A percentile compares a stretch with the other conserved stretches of the same genome.
These are phyloP conservation scores for Aspidoscelis tigris DNA, from an alignment of 2,113 vertebrate species.

Conservation along the genomic window DNA sequence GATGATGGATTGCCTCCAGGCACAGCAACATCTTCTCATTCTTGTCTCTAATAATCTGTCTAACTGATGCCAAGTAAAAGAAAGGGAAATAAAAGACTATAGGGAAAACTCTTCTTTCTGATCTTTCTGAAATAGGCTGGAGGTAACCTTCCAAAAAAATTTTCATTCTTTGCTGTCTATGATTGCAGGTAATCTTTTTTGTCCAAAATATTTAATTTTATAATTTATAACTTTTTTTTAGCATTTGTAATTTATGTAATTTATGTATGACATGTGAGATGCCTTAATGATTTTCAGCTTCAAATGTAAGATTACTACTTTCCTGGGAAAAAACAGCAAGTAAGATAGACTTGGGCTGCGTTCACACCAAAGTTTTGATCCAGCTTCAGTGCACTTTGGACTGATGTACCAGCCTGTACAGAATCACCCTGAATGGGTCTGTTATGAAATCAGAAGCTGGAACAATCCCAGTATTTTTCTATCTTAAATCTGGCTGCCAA, in stretches of 20 bases:
- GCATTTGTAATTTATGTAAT: too few relatives aligned
- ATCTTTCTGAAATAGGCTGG: neutral
- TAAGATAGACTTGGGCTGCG: neutral
- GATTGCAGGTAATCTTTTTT: neutral
- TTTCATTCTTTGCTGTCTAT: neutral
- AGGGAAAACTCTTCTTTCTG: neutral
- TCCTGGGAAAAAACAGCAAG: neutral
- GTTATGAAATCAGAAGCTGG: too few relatives aligned
- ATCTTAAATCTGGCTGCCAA: too few relatives aligned
- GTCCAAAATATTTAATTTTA: neutral
- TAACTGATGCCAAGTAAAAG: constrained; percentile 1
- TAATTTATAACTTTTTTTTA: neutral
- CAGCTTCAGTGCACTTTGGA: too few relatives aligned
- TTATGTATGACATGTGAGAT: neutral
- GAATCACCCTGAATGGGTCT: too few relatives aligned
- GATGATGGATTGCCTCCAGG: neutral
- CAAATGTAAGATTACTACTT: neutral
- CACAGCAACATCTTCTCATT: neutral
- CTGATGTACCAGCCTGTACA: too few relatives aligned
- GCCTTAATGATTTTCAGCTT: neutral
- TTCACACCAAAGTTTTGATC: too few relatives aligned
- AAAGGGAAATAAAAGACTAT: neutral
- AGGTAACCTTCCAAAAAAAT: neutral
- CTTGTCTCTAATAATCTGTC: neutral
- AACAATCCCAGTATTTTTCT: too few relatives aligned